These are phyloP conservation scores for Grallaria varia DNA, from an alignment of 2,113 vertebrate species.

Conservation along the genomic window DNA sequence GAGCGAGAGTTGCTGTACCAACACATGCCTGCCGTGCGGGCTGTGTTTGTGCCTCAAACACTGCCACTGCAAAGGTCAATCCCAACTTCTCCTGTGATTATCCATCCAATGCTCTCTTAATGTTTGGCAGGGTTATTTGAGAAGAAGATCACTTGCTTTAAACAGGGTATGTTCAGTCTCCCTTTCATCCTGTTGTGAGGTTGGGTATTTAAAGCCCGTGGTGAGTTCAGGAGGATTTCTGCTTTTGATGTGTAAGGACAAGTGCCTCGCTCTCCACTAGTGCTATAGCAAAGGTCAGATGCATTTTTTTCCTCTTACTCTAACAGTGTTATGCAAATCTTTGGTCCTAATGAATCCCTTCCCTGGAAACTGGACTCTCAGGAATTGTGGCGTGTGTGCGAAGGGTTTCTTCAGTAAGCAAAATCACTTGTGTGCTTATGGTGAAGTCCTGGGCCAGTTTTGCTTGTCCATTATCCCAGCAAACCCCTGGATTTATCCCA, in stretches of 20 bases:
- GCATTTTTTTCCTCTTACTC: not conserved
- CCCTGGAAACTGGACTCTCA: not conserved
- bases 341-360: not conserved
- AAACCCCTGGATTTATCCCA: not conserved
- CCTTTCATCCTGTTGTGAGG: not conserved
- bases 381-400: not conserved
- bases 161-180: not conserved
- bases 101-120: fast-evolving
- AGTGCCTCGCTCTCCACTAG: not conserved
- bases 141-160: not conserved
- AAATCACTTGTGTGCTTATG: not conserved
- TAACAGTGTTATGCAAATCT: not conserved
- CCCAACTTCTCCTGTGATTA: not conserved
- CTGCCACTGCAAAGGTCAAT: not conserved
- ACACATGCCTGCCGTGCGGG: not conserved
- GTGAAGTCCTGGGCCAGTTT: not conserved
- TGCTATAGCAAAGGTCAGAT: not conserved
- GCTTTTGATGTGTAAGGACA: not conserved
- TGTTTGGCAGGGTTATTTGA: not conserved
- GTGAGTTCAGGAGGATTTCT: not conserved
- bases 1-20: not conserved
- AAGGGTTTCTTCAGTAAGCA: not conserved
- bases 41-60: not conserved
- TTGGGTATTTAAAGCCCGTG: not conserved
- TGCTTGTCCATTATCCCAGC: not conserved